Evolutionary conservation across 2,797 vertebrate species (phyloP), one percentile per base, ranked within the genome.

Genomic region (Microchirus variegatus): DNA sequence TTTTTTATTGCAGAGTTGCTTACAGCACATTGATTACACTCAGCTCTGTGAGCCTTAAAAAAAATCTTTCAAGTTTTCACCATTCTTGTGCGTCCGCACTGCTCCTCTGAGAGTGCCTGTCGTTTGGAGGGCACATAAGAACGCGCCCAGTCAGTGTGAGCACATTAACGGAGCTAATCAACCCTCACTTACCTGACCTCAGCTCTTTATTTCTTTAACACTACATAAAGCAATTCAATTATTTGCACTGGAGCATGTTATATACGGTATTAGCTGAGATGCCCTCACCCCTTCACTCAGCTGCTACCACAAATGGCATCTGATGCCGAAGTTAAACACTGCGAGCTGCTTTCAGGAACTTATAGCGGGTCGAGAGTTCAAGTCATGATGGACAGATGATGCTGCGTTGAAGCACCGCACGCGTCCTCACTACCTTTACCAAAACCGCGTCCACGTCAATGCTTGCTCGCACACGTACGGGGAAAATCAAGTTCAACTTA

Each of bases 401-500:
- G 52, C 49, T 52, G 40, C 9, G 3, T 22, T 13, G 13, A 22
- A 55, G 16, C 38, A 16, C 31, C 13, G 5, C 4, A 9, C 49
- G 17, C 47, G 5, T 17, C 38, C 31, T 64, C n/a, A 51, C 51
- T 37, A 55, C 41, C 26, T n/a, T n/a, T n/a, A n/a, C n/a, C n/a
- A n/a, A n/a, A n/a, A 37, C 11, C n/a, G 17, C 37, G 50, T 14
- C 40, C 19, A 40, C 46, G 19, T 68, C 36, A 36, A 9, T 22
- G 31, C 10, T 41, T 14, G 5, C 14, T 37, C 44, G n/a, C 41
- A 19, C 37, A 42, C 14, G 36, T n/a, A 36, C 31, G 11, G 10
- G 19, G 12, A n/a, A n/a, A 26, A 5, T 9, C 12, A 42, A 60
- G n/a, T 48, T 57, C 69, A 61, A 31, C 63, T 73, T 60, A 58